Evolutionary conservation across 2,888 invertebrate genomes (phyloP).

Genomic region (Tyria jacobaeae): DNA sequence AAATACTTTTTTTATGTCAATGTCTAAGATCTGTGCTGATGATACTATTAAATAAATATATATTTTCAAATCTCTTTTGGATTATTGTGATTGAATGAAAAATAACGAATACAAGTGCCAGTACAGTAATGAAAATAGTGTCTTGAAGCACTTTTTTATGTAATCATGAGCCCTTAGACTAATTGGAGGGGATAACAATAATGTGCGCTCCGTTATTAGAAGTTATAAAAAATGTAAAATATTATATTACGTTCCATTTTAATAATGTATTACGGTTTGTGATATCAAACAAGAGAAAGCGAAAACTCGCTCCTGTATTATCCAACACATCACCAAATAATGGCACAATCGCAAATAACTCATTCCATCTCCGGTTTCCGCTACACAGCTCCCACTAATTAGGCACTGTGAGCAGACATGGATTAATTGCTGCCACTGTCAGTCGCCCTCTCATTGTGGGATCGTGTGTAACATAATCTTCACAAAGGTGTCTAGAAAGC

Average conservation of each 20-base stretch:
- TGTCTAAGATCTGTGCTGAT: too few species aligned
- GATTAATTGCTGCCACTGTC: conserved; percentile 78
- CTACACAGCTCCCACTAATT: conserved; percentile 78
- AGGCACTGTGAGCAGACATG: conserved; percentile 78
- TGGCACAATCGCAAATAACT: conserved; percentile 73
- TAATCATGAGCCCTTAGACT: background rate
- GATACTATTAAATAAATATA: background rate
- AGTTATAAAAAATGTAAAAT: too few species aligned
- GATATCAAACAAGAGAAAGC: conserved; percentile 5
- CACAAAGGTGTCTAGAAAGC: conserved; percentile 73
- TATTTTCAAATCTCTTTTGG: background rate
- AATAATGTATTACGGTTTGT: background rate
- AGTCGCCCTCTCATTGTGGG: conserved; percentile 62
- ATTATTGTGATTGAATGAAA: background rate
- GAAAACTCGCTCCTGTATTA: conserved; percentile 37
- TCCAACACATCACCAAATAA: conserved; percentile 50
- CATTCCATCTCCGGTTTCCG: conserved; percentile 80
- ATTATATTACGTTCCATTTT: too few species aligned
- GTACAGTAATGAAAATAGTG: too few species aligned
- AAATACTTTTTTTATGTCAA: too few species aligned
- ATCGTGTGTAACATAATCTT: conserved; percentile 68
- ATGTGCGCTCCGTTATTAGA: background rate
- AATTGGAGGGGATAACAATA: background rate
- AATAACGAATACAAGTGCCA: too few species aligned
- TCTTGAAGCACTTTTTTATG: background rate